These are phyloP conservation scores for Sinocyclocheilus grahami DNA, from an alignment of 2,113 vertebrate genomes.

Conservation along the genomic window DNA sequence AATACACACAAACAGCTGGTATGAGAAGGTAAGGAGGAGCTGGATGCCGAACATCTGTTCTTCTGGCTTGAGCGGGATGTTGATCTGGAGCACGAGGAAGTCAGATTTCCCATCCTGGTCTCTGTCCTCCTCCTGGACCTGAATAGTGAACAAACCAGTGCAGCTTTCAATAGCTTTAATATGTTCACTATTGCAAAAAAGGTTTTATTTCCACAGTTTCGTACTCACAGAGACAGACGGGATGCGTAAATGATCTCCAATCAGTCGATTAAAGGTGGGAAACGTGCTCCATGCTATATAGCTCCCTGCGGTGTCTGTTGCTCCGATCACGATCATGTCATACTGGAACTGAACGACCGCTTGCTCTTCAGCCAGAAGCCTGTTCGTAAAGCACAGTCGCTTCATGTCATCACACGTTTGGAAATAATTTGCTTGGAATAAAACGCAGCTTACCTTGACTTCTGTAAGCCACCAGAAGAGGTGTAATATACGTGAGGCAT, in stretches of 20 bases:
- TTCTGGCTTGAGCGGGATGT: constrained; percentile 81
- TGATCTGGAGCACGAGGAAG: constrained; percentile 77
- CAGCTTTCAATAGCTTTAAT: not conserved
- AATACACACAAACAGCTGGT: constrained; percentile 85
- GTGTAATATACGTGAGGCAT: constrained; percentile 86
- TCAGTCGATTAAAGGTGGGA: constrained; percentile 85
- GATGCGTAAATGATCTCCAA: constrained; percentile 82
- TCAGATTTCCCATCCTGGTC: constrained; percentile 92
- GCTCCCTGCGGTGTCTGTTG: constrained; percentile 71
- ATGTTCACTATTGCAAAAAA: too few species aligned
- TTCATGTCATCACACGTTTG: too few species aligned
- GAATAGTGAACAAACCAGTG: constrained; percentile 22
- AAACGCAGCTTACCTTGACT: constrained; percentile 82
- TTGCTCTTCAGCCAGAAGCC: constrained; percentile 95
- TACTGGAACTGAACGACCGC: constrained; percentile 88
- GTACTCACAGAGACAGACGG: constrained; percentile 83
- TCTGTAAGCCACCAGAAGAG: constrained; percentile 88
- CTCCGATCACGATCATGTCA: constrained; percentile 83
- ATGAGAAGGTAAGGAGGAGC: constrained; percentile 91
- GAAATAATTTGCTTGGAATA: not conserved
- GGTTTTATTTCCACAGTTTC: not conserved
- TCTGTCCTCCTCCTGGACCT: constrained; percentile 90
- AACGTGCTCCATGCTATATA: constrained; percentile 93
- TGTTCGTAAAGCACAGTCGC: constrained; percentile 54
- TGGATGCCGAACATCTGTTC: constrained; percentile 87